Conservation (phyloP, 92 coral and sea anemone species). For the Galaxea fascicularis region DNA sequence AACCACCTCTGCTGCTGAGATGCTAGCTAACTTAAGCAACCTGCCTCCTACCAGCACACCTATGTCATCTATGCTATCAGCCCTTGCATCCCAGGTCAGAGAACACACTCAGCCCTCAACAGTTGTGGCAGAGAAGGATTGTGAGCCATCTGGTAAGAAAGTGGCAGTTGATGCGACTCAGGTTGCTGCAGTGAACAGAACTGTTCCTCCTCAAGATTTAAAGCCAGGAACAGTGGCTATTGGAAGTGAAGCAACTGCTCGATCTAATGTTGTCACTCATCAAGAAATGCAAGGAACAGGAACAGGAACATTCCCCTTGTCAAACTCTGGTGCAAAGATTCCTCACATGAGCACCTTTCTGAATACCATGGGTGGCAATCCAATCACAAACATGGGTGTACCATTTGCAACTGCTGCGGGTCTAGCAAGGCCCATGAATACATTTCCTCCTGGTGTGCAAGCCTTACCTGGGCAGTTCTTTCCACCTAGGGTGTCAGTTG, state of each 20-base stretch:
- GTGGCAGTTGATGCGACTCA: slow-evolving; percentile 19
- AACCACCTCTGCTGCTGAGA: slow-evolving; percentile 92
- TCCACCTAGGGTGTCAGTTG: slow-evolving; percentile 70
- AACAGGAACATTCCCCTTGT: slow-evolving; percentile 5
- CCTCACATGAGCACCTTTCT: slow-evolving; percentile 86
- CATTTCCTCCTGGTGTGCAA: slow-evolving; percentile 40
- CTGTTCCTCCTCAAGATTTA: slow-evolving; percentile 4
- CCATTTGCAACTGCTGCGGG: slow-evolving; percentile 46
- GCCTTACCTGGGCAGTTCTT: slow-evolving; percentile 50
- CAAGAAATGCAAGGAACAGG: slow-evolving; percentile 26
- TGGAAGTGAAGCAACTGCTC: slow-evolving; percentile 16
- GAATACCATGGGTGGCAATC: slow-evolving; percentile 65
- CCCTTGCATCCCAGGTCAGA: slow-evolving; percentile 79
- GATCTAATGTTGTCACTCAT: not conserved
- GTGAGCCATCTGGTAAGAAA: slow-evolving; percentile 39
- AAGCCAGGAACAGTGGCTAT: slow-evolving; percentile 1
- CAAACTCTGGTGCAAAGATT: slow-evolving; percentile 55
- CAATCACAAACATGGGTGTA: slow-evolving; percentile 44
- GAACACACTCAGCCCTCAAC: slow-evolving; percentile 27
- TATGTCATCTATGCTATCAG: slow-evolving; percentile 90
- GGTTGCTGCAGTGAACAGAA: slow-evolving; percentile 1
- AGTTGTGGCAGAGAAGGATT: slow-evolving; percentile 23
- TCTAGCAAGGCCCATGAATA: slow-evolving; percentile 32
- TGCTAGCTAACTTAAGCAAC: slow-evolving; percentile 84
- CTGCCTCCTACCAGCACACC: slow-evolving; percentile 83